phyloP scores from a whole-genome alignment of 2,797 vertebrate species.

The Pangasius macronema region DNA sequence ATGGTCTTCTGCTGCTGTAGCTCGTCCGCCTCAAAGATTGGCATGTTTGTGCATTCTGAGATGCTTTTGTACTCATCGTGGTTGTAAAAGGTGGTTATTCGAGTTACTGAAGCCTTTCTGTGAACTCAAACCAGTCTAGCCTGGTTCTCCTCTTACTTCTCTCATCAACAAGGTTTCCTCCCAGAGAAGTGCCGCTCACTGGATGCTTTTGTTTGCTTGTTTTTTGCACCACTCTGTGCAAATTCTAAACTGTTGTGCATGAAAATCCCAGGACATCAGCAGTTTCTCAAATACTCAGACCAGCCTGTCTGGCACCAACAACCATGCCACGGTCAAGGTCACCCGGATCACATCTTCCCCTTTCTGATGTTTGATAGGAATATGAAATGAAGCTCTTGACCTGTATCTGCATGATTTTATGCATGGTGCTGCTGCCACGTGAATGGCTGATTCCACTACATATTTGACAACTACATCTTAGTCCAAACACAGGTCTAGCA shows the following conservation, averaged over 20 bases:
- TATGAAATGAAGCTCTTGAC: conserved; percentile 3
- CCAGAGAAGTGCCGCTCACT: neutral
- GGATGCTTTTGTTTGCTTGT: neutral
- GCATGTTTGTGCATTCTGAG: neutral
- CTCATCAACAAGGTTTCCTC: neutral
- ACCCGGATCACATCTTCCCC: neutral
- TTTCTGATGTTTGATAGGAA: neutral
- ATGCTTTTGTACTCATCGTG: neutral
- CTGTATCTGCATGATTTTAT: neutral
- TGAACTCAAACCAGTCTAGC: conserved; percentile 22
- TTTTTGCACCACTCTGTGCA: neutral
- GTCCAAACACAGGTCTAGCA: conserved; percentile 40
- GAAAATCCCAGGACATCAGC: neutral
- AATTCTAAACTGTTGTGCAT: neutral
- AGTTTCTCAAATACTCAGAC: neutral
- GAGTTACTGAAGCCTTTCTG: neutral
- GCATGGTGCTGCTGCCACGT: neutral
- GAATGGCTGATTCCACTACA: neutral
- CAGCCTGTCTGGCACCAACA: neutral
- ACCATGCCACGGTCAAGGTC: neutral
- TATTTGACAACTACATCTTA: conserved; percentile 14
- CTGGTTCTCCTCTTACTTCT: neutral
- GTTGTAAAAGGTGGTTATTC: conserved; percentile 5
- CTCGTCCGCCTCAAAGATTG: neutral
- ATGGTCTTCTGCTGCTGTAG: conserved; percentile 3